phyloP scores from a whole-genome alignment of 2,888 invertebrate genomes.

The Xanthia togata region DNA sequence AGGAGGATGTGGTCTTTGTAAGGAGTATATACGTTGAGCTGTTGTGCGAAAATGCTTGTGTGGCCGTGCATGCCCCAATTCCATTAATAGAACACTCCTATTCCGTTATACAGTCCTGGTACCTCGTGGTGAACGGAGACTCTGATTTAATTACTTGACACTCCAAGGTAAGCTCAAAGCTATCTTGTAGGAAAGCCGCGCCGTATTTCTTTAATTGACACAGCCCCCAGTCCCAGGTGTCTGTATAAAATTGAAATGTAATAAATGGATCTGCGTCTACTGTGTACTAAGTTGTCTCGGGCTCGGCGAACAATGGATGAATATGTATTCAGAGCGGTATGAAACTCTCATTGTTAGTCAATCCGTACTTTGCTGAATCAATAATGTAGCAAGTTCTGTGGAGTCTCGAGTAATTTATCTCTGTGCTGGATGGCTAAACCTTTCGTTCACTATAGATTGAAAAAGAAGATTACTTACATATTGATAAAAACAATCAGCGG shows the following conservation, averaged over 20 bases:
- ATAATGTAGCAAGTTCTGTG: slow-evolving; percentile 46
- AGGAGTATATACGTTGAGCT: slow-evolving; percentile 33
- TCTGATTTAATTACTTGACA: slow-evolving; percentile 45
- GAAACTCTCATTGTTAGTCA: slow-evolving; percentile 55
- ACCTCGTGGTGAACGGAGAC: slow-evolving; percentile 32
- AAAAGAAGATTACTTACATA: slow-evolving; percentile 12
- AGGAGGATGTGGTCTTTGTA: slow-evolving; percentile 60
- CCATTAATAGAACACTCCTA: slow-evolving; percentile 48
- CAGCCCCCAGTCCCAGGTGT: slow-evolving; percentile 48
- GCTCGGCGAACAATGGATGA: slow-evolving; percentile 55
- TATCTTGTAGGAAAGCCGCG: slow-evolving; percentile 23
- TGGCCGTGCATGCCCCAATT: slow-evolving; percentile 44
- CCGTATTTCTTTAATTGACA: slow-evolving; percentile 53
- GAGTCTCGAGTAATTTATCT: slow-evolving; percentile 43
- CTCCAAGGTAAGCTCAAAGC: slow-evolving; percentile 17
- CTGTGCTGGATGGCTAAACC: slow-evolving; percentile 20
- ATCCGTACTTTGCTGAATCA: slow-evolving; percentile 52
- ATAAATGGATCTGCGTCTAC: slow-evolving; percentile 53
- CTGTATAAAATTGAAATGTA: slow-evolving; percentile 52
- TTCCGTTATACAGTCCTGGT: slow-evolving; percentile 53
- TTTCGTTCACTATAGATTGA: slow-evolving; percentile 26
- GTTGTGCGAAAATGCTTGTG: slow-evolving; percentile 55
- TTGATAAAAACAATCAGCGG: neutral
- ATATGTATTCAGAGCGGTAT: slow-evolving; percentile 52
- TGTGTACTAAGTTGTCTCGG: slow-evolving; percentile 47